Evolutionary conservation across 2,113 vertebrate species (phyloP).

Genomic region (Campylorhamphus procurvoides): DNA sequence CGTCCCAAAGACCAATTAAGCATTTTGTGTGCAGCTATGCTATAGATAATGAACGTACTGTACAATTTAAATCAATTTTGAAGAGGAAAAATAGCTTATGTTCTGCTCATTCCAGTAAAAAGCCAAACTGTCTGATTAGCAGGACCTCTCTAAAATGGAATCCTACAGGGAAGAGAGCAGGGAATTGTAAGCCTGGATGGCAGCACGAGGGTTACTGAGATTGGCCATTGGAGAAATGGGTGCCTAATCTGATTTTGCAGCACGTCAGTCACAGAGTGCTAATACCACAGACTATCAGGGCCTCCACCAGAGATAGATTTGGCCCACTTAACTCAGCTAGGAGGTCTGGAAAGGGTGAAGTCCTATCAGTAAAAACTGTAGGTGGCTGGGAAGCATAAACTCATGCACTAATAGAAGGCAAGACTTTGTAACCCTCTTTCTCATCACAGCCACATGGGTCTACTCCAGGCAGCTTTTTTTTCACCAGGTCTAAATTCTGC

Average conservation of each 20-base stretch:
- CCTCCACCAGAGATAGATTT: background rate
- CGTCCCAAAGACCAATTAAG: slow-evolving; percentile 45
- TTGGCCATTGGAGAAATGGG: background rate
- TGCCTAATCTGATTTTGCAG: slow-evolving; percentile 7
- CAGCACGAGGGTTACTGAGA: background rate
- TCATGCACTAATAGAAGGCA: background rate
- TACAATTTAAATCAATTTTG: background rate
- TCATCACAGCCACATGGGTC: background rate
- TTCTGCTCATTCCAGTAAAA: background rate
- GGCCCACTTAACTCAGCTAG: background rate
- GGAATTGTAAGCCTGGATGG: background rate
- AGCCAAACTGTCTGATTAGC: background rate
- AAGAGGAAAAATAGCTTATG: background rate
- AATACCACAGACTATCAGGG: background rate
- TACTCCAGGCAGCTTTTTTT: background rate
- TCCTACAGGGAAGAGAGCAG: background rate
- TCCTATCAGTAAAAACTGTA: background rate
- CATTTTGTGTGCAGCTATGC: slow-evolving; percentile 5
- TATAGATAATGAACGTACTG: background rate
- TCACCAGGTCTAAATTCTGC: background rate
- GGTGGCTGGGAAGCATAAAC: background rate
- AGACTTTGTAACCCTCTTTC: background rate
- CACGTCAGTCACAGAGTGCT: background rate
- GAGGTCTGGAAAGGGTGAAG: background rate
- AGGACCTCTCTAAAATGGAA: background rate